These are phyloP conservation scores for Sorex fumeus DNA, from an alignment of 2,113 vertebrate species.

Conservation along the genomic window DNA sequence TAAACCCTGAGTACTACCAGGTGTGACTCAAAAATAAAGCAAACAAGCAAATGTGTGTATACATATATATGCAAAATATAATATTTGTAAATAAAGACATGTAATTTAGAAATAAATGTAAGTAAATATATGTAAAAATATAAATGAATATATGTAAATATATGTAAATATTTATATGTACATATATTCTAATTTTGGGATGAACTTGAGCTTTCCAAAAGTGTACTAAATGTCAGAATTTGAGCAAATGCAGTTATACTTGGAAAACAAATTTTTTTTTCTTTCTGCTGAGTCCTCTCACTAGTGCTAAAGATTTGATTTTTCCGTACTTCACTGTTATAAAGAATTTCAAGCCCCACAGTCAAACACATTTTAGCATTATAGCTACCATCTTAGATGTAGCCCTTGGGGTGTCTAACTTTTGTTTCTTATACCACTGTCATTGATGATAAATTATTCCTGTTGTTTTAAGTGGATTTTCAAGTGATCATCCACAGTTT, in stretches of 20 bases:
- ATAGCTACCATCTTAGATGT: slow-evolving; percentile 16
- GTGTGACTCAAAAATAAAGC: no score
- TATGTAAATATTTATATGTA: no score
- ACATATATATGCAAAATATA: no score
- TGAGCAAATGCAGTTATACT: slow-evolving; percentile 11
- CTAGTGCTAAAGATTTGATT: background rate
- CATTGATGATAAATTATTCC: slow-evolving; percentile 60
- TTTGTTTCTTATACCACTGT: slow-evolving; percentile 56
- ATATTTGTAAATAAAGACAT: no score
- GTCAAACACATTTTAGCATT: slow-evolving; percentile 23
- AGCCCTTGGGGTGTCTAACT: background rate
- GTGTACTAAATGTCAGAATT: background rate
- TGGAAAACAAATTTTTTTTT: background rate
- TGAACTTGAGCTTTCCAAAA: background rate
- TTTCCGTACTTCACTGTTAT: background rate
- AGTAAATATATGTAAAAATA: no score
- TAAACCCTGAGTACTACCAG: no score
- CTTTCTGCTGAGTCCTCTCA: slow-evolving; percentile 6
- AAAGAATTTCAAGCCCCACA: slow-evolving; percentile 6
- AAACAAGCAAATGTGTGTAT: no score
- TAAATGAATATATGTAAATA: no score
- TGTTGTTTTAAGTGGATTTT: background rate
- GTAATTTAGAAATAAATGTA: no score
- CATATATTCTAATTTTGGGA: background rate
- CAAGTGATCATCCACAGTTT: slow-evolving; percentile 18